Conservation (phyloP, 2,797 vertebrate genomes). For the Prunella strophiata region DNA sequence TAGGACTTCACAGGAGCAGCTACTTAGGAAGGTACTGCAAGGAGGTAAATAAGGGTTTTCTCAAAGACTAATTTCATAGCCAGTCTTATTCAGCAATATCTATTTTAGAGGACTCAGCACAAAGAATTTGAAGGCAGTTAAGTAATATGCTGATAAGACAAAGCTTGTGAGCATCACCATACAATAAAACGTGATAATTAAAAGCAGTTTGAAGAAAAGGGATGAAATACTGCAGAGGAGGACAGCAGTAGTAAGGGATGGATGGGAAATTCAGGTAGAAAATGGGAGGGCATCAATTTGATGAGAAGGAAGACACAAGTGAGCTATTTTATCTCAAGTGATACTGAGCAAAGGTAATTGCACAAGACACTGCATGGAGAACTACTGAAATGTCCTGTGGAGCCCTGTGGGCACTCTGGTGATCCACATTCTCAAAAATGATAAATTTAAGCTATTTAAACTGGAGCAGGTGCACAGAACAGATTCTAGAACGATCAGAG, state of each 20-base stretch:
- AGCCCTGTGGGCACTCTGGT: background rate
- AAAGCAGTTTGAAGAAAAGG: background rate
- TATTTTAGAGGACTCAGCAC: background rate
- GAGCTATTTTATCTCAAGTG: background rate
- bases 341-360: background rate
- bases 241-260: background rate
- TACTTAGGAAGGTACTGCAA: background rate
- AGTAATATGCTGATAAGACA: background rate
- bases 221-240: background rate
- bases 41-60: background rate
- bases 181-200: background rate
- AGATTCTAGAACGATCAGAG: background rate
- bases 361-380: fast-evolving
- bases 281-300: background rate
- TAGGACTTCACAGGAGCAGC: background rate
- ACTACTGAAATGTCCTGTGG: background rate
- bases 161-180: background rate
- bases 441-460: background rate
- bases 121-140: background rate
- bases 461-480: background rate
- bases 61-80: background rate
- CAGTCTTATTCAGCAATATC: background rate
- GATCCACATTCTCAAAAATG: background rate
- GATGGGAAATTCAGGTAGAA: background rate
- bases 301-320: background rate